Percentiles rank a stretch among this genome's conserved stretches.
Conservation (phyloP, 1,140 invertebrate species). For the Aradophagus sp. region DNA sequence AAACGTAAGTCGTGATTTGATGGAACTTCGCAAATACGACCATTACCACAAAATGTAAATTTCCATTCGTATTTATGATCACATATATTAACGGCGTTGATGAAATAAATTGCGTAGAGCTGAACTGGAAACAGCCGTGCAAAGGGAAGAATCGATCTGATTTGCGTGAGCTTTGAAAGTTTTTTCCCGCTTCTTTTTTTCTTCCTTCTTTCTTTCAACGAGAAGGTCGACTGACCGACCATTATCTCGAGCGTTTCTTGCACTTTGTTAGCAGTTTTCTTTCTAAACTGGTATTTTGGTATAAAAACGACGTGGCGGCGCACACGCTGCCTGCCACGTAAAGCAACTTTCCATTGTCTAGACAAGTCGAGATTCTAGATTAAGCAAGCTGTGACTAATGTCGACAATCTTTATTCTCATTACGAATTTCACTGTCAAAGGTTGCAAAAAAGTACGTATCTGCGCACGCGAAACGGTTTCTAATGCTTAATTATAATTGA, state of each 20-base stretch:
- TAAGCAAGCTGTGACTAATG: conserved; percentile 54
- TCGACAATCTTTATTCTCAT: conserved; percentile 46
- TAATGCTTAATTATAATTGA: conserved; percentile 41
- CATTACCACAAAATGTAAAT: no score
- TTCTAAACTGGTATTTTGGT: conserved; percentile 24
- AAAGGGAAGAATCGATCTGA: no score
- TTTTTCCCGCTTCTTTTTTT: no score
- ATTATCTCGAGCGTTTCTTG: conserved; percentile 1
- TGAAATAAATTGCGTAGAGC: no score
- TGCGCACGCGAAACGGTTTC: conserved; percentile 34
- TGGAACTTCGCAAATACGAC: no score
- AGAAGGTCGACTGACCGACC: conserved; percentile 2
- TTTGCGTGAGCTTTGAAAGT: no score
- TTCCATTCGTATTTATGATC: no score
- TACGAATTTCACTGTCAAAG: conserved; percentile 55
- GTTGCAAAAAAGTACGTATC: conserved; percentile 29
- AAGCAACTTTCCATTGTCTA: conserved; percentile 54
- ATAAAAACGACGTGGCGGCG: conserved; percentile 24
- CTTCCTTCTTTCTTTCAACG: background rate
- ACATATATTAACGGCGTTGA: no score
- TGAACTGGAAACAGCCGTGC: no score
- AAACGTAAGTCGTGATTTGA: no score
- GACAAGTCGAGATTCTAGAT: conserved; percentile 43
- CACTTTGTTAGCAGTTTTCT: conserved; percentile 26
- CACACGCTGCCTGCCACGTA: conserved; percentile 36